Evolutionary conservation across 1,140 invertebrate species (phyloP), one percentile per base, ranked within the genome.

Genomic region (Bacillus rossius): DNA sequence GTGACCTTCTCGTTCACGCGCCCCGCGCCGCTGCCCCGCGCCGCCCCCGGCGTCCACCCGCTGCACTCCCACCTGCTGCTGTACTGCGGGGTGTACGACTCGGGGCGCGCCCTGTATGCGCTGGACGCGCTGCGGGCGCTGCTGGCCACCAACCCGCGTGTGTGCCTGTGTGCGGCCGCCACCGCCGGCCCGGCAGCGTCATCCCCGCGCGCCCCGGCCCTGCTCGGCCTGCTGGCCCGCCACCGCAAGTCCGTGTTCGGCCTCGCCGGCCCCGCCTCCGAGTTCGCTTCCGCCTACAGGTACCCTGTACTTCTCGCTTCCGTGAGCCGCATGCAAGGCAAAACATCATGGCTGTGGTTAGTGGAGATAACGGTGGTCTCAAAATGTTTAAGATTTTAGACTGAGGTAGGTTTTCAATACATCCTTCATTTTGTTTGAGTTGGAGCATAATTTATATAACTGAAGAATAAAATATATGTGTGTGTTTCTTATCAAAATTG

Each of bases 231-330:
- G 1, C 70, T 92, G 20, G 85, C 87, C 0, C 77, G 89, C 23
- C 91, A 94, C 74, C 75, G 88, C 19, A 91, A 92, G 67, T 91
- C 88, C 57, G 81, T 92, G 5, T 84, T 90, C 64, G 91, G 91
- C 2, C 71, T 84, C 1, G 73, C 72, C 42, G 78, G 80, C 42
- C 70, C 81, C 7, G 80, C 73, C 48, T 76, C 78, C 2, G 83
- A 85, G 63, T 82, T 84, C 56, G 74, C 81, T 25, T 80, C 82
- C 14, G 75, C 77, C 5, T 84, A 84, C 64, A 71, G 29, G 29
- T 34, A 34, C 10, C n/a, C n/a, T n/a, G n/a, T n/a, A n/a, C n/a
- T n/a, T n/a, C n/a, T n/a, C n/a, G n/a, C n/a, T n/a, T n/a, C n/a
- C n/a, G n/a, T n/a, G n/a, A n/a, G n/a, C n/a, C n/a, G n/a, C n/a